phyloP scores from a whole-genome alignment of 2,888 invertebrate species.

The Mechanitis messenoides region DNA sequence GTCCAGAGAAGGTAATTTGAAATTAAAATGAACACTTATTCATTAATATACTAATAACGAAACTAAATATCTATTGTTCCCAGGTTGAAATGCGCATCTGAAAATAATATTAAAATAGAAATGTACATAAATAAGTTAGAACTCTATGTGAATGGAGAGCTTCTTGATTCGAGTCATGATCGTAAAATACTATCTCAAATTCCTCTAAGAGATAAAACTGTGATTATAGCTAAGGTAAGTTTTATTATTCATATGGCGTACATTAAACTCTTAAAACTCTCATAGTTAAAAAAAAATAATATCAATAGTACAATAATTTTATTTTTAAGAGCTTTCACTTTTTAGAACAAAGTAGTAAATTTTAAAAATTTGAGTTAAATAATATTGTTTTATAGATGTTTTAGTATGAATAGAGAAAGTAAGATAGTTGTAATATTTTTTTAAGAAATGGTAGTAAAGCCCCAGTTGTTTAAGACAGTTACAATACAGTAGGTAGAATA shows the following conservation, averaged over 20 bases:
- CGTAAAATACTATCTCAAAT: constrained; percentile 90
- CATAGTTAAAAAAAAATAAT: too few relatives aligned
- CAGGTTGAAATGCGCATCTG: constrained; percentile 67
- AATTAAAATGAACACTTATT: constrained; percentile 7
- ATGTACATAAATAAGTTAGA: constrained; percentile 94
- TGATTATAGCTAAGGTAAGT: constrained; percentile 74
- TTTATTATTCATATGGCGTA: too few relatives aligned
- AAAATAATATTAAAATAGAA: constrained; percentile 88
- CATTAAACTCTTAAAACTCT: too few relatives aligned
- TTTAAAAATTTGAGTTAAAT: too few relatives aligned
- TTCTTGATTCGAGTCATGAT: constrained; percentile 91
- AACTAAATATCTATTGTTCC: constrained; percentile 34
- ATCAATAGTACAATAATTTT: too few relatives aligned
- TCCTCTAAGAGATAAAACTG: constrained; percentile 91
- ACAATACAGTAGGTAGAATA: neutral
- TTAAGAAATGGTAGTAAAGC: too few relatives aligned
- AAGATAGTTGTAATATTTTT: too few relatives aligned
- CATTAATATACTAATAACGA: too few relatives aligned
- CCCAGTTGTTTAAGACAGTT: neutral
- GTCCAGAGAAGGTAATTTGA: constrained; percentile 78
- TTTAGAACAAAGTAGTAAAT: too few relatives aligned
- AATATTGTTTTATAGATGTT: too few relatives aligned
- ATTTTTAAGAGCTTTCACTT: too few relatives aligned
- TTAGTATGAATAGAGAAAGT: too few relatives aligned
- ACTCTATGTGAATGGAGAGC: constrained; percentile 91